Base-by-base conservation (phyloP, 1,140 invertebrate species). In the Calliphora vicina region DNA sequence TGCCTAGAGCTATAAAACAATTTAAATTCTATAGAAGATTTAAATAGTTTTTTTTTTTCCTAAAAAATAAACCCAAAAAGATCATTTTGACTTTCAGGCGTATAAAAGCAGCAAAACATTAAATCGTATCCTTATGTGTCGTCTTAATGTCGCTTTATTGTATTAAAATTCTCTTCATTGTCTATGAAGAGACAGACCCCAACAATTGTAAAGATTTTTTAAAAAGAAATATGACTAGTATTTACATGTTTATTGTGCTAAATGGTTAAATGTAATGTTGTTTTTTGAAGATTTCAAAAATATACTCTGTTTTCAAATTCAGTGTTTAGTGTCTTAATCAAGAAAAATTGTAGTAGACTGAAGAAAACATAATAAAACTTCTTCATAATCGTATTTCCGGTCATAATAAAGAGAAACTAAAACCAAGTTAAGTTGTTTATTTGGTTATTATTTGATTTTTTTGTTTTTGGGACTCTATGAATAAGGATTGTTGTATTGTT, bases 1-100 rank as follows among this genome's bases (percentile, higher is more conserved):
- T 50, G 12, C 13, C 15, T 50, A 35, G 10, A 13, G 13, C 17
- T 12, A 50, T 13, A 50, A 13, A 50, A 50, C 45, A 50, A 17
- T 50, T 50, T 50, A 50, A 50, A 50, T 17, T 13, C 13, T 13
- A 35, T 35, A 74, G 26, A 74, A 15, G 72, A 74, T 74, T 74
- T 74, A 29, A 74, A 74, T 74, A 74, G 72, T 74, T 72, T 35
- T 35, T 35, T 35, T 35, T 35, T 6, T n/a, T n/a, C n/a, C n/a
- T n/a, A 23, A 73, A 73, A 73, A 73, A 73, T 73, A 73, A 73
- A 73, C 71, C 8, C n/a, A 74, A 35, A n/a, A 74, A 74, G 72
- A 74, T 74, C n/a, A n/a, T n/a, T n/a, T n/a, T 74, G 72, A 74
- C 72, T 74, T 73, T 8, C 23, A 27, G n/a, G n/a, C n/a, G n/a